A percentile compares a stretch with the other conserved stretches of the same genome.
Evolutionary conservation across 37 sponge, comb jelly and placozoan species (phyloP).

Genomic region (Diacarnus erythraeanus): DNA sequence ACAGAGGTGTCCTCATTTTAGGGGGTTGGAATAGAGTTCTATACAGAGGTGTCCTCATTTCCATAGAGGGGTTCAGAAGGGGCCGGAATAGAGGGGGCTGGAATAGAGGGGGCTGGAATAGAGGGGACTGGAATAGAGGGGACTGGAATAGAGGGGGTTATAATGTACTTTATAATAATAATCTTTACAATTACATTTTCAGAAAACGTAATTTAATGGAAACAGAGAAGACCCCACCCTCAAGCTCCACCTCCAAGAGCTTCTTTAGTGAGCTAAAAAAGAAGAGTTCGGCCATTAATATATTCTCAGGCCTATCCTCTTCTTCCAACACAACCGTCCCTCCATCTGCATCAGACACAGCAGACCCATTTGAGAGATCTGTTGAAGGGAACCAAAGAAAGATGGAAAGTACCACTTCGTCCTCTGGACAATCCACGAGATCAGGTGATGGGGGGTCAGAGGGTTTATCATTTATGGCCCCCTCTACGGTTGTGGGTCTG

Average conservation of each 20-base stretch:
- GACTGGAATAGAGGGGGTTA: no score
- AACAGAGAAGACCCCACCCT: not conserved
- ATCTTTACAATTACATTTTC: no score
- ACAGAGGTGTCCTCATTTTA: no score
- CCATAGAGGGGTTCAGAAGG: no score
- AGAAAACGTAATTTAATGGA: not conserved
- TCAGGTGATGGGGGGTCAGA: not conserved
- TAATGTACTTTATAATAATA: no score
- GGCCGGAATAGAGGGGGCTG: no score
- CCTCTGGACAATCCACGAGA: not conserved
- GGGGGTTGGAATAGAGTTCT: no score
- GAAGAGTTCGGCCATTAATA: constrained; percentile 37
- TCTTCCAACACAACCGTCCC: not conserved
- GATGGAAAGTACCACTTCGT: not conserved
- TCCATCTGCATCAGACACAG: not conserved
- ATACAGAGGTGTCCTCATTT: no score
- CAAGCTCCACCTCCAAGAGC: not conserved
- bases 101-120: no score
- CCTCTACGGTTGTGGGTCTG: not conserved
- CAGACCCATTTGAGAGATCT: not conserved
- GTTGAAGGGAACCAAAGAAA: not conserved
- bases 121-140: no score
- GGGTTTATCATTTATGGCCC: not conserved
- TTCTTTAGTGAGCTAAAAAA: constrained; percentile 29
- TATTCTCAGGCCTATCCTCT: constrained; percentile 29